Conservation (phyloP, 2,888 invertebrate species). For the Torymus tubicola region DNA sequence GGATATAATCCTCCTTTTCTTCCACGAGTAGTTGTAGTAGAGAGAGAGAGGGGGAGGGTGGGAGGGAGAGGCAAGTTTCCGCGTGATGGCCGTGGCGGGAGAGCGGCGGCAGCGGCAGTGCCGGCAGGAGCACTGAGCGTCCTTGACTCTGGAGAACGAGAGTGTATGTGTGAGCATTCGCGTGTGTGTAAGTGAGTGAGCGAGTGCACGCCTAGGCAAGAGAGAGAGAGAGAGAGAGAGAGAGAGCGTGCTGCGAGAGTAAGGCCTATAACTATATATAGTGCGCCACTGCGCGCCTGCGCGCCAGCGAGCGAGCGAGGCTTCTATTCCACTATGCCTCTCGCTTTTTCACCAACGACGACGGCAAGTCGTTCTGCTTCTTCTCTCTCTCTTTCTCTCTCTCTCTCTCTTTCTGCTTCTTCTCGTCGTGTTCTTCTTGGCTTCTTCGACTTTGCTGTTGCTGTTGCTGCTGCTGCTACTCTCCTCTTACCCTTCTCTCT, state of each 20-base stretch:
- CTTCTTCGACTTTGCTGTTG: no score
- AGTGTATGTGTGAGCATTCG: conserved; percentile 2
- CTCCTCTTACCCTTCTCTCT: background rate
- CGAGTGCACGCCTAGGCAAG: background rate
- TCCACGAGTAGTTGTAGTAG: background rate
- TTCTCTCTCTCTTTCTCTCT: background rate
- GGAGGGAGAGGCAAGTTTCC: conserved; percentile 66
- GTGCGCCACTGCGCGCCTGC: conserved; percentile 58
- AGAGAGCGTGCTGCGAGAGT: no score
- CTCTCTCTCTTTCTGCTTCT: conserved; percentile 52
- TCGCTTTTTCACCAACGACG: conserved; percentile 44
- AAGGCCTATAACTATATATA: conserved; percentile 10
- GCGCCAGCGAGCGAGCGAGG: conserved; percentile 32
- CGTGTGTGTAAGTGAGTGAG: background rate
- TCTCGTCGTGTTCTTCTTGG: conserved; percentile 53
- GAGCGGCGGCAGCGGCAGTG: background rate
- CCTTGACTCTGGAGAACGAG: conserved; percentile 81
- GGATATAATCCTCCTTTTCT: conserved; percentile 57
- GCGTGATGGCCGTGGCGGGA: conserved; percentile 60
- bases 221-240: background rate
- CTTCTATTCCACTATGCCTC: background rate
- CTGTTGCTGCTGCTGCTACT: conserved; percentile 13
- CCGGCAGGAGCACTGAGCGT: conserved; percentile 83
- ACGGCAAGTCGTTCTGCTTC: background rate
- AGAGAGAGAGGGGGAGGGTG: conserved; percentile 14